Conservation (phyloP, 2,113 vertebrate genomes). For the Coregonus clupeaformis region DNA sequence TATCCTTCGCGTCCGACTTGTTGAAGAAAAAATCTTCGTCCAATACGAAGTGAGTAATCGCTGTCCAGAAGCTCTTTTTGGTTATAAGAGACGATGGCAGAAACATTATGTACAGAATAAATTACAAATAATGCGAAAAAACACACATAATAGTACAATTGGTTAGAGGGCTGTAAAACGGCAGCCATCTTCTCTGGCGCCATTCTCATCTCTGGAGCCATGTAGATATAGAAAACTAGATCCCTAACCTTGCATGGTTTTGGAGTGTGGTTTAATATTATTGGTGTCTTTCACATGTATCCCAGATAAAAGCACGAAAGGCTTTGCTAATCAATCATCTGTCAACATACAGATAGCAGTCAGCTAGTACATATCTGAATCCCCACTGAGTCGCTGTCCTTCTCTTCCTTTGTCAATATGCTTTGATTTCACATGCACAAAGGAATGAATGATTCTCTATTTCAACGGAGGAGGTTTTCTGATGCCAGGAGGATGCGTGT, state of each 20-base stretch:
- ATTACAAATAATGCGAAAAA: no score
- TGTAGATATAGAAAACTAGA: no score
- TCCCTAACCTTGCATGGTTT: neutral
- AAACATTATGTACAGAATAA: no score
- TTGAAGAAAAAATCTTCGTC: no score
- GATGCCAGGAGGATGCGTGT: neutral
- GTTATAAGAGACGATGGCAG: no score
- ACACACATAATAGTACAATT: no score
- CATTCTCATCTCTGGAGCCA: no score
- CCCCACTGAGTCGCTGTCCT: neutral
- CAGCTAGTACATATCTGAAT: constrained; percentile 46
- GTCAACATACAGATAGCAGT: constrained; percentile 10
- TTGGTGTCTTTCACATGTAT: neutral
- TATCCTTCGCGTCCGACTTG: no score
- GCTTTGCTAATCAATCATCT: neutral
- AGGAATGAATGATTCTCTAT: constrained; percentile 49
- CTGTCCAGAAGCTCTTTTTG: no score
- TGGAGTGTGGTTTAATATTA: neutral
- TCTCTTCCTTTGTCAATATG: constrained; percentile 31
- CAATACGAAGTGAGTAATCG: no score
- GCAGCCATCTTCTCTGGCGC: no score
- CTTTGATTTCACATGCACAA: constrained; percentile 58
- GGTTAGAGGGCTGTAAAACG: no score
- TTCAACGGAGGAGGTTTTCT: constrained; percentile 17
- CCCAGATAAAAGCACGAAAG: neutral